Evolutionary conservation across 2,113 vertebrate genomes (phyloP), one percentile per base, ranked within the genome.

Genomic region (Stigmatopora argus): DNA sequence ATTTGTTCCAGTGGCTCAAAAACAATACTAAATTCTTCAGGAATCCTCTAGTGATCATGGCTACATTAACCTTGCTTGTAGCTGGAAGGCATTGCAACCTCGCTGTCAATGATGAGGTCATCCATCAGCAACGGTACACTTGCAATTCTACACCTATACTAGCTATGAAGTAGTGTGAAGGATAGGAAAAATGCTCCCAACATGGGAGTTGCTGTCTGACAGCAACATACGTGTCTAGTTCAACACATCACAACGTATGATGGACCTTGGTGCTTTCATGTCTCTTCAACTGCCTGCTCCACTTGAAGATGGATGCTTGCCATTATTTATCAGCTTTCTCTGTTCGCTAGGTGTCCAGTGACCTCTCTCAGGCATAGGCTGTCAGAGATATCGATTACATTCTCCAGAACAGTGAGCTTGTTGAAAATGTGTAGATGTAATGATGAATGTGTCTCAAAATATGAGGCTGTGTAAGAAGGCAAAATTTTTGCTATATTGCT

Each of bases 241-340:
- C 31, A 58, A 1, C 64, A 62, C 69, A 77, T 81, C 68, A 59
- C 62, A 62, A 64, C 69, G 51, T 70, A 79, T 78, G 64, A 77
- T 26, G 51, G 60, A 65, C 60, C 64, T 55, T 1, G 13, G 64
- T 51, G 34, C 62, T 60, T 72, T 61, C 4, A 2, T 26, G 72
- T 70, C 67, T 70, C 66, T 67, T 64, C 49, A 41, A 64, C 70
- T 73, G 64, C 51, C 64, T 68, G 56, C 62, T 58, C 52, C 45
- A 7, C 53, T 63, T 74, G 34, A 81, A 84, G 84, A 90, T 87
- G 75, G 85, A 88, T 89, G 79, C 72, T 63, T 75, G 69, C 74
- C 80, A 84, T 89, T 87, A 83, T 58, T 64, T 64, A 23, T 44
- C 65, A 34, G 70, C 72, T 63, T 64, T 64, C 73, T 74, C 60